Evolutionary conservation across 2,113 vertebrate genomes (phyloP).

Genomic region (Tenrec ecaudatus): DNA sequence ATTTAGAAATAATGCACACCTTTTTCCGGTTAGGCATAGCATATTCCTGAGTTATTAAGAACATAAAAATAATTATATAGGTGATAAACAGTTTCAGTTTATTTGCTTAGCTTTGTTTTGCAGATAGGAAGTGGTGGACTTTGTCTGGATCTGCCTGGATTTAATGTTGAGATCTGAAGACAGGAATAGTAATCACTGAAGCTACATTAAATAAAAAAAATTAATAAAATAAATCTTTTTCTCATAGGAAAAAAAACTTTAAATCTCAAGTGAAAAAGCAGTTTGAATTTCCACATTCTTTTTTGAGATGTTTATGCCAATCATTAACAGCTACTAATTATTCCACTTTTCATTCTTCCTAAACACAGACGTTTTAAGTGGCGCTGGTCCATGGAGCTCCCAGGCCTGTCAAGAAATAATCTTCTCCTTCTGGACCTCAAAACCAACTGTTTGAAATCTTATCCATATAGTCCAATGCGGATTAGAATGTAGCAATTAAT

Average conservation of each 20-base stretch:
- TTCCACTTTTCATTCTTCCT: slow-evolving; percentile 63
- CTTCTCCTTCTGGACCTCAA: slow-evolving; percentile 79
- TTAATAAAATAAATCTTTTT: background rate
- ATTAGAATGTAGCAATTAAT: slow-evolving; percentile 88
- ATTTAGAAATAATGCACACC: slow-evolving; percentile 43
- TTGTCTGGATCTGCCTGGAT: slow-evolving; percentile 57
- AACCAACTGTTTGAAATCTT: slow-evolving; percentile 81
- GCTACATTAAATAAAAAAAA: slow-evolving; percentile 47
- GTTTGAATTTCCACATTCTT: slow-evolving; percentile 49
- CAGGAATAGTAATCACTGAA: slow-evolving; percentile 69
- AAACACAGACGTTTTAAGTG: slow-evolving; percentile 80
- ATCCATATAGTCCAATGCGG: slow-evolving; percentile 79
- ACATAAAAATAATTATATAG: slow-evolving; percentile 73
- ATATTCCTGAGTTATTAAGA: slow-evolving; percentile 60
- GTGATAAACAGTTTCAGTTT: slow-evolving; percentile 48
- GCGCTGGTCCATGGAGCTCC: slow-evolving; percentile 70
- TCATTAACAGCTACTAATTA: slow-evolving; percentile 64
- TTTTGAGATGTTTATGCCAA: slow-evolving; percentile 52
- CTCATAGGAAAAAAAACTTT: slow-evolving; percentile 58
- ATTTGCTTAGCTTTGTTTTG: background rate
- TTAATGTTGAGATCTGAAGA: slow-evolving; percentile 59
- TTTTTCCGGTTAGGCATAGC: slow-evolving; percentile 62
- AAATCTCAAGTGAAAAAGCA: slow-evolving; percentile 63
- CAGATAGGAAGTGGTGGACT: slow-evolving; percentile 69
- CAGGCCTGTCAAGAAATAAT: slow-evolving; percentile 77